Base-by-base conservation (phyloP, 1,140 invertebrate genomes). In the Aporrectodea caliginosa region DNA sequence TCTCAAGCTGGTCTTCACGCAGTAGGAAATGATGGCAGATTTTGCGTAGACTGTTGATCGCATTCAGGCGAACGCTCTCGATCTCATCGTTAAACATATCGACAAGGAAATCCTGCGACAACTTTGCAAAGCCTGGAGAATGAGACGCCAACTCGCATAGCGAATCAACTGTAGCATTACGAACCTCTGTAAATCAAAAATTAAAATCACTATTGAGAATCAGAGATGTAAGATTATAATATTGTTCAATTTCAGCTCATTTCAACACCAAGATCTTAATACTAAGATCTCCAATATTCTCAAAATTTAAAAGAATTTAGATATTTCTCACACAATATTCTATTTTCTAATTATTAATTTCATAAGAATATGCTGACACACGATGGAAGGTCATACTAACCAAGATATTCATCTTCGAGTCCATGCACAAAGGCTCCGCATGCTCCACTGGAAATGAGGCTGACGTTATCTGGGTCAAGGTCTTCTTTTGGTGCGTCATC, bases 81-180 rank as follows among this genome's bases (percentile, higher is more conserved):
- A 99, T 99, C 90, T 99, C 98, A 89, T 99, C 98, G 87, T 99
- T 99, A 86, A 99, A 99, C 98, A 99, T 99, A 86, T 99, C 98
- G 0, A 99, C 97, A 68, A 99, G 90, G 85, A 98, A 98, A 87
- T 99, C 98, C 79, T 87, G 86, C 14, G 84, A 85, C 27, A 85
- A 80, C 2, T 79, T 71, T 0, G 97, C 95, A 89, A 99, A 98
- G 35, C 91, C 90, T 0, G 92, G 91, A 83, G 95, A 94, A 80
- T 93, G 91, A 76, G 94, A 88, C 0, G 97, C 95, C 75, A 99
- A 88, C 81, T 92, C 91, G 87, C 97, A 98, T 30, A 99, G 90
- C 0, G 97, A 97, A 85, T 98, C 95, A 0, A 99, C 93, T 0
- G 96, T 92, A 22, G 97, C 95, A 78, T 94, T 97, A 79, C 98